Base-by-base conservation (phyloP, 2,888 invertebrate genomes). In the Campopleginae sp. region DNA sequence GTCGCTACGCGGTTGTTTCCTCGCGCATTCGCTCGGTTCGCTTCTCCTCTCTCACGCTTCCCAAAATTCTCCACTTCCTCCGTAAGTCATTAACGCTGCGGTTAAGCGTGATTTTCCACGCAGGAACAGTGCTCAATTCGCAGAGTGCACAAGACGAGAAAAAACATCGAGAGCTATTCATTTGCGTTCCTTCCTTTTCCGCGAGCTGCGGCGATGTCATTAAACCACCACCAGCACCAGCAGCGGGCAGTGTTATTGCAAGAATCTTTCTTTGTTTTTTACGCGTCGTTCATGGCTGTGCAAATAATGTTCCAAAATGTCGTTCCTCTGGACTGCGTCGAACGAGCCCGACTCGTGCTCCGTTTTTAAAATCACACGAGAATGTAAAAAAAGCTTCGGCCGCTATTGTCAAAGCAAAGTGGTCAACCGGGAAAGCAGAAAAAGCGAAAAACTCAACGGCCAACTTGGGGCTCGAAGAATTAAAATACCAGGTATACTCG, bases 81-180 rank as follows among this genome's bases (percentile, higher is more conserved):
- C 23, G 77, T 54, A 54, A 66, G 81, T 72, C 81, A 84, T 84
- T 84, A 84, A 84, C 84, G 71, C 65, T 54, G 71, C 66, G 72
- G 66, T 77, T 61, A 58, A 65, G 71, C 81, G 77, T 82, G 84
- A 84, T 84, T 81, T 82, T 82, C 54, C 65, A 48, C 54, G 80
- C 31, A 76, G 54, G 71, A 54, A 74, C 42, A n/a, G 38, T 17
- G 65, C 19, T 33, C 38, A 65, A 51, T 61, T 38, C n/a, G 33
- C 48, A 31, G 0, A 33, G 63, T 17, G 33, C 8, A 31, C 19
- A n/a, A 23, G 33, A 44, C 38, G 27, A 51, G 38, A 58, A 63
- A 31, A 65, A 31, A 46, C 17, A 51, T 6, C 1, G 17, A 33
- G 17, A 33, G 14, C 12, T 12, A 10, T 23, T 23, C 54, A 58